These are phyloP conservation scores for Orussus abietinus DNA, from an alignment of 1,140 invertebrate genomes.

Conservation along the genomic window DNA sequence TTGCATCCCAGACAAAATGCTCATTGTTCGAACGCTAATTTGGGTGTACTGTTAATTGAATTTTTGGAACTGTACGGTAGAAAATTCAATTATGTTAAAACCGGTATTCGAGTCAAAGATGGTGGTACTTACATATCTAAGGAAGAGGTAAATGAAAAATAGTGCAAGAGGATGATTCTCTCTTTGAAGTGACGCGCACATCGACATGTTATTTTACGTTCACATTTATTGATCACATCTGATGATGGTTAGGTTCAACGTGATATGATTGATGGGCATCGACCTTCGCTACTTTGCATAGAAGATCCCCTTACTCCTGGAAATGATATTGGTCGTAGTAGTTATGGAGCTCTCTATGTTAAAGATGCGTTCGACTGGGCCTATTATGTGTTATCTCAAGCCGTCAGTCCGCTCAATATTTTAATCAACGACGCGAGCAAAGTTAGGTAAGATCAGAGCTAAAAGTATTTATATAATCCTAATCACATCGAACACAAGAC, in stretches of 20 bases:
- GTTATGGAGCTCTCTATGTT: slow-evolving; percentile 86
- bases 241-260: slow-evolving; percentile 61
- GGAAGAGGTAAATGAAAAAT: slow-evolving; percentile 67
- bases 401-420: slow-evolving; percentile 66
- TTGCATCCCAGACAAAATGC: slow-evolving; percentile 69
- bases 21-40: slow-evolving; percentile 65
- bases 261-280: slow-evolving; percentile 89
- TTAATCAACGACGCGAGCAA: slow-evolving; percentile 57
- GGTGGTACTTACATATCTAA: slow-evolving; percentile 93
- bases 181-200: too few species aligned
- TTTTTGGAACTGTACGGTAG: slow-evolving; percentile 97
- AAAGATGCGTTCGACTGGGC: slow-evolving; percentile 95
- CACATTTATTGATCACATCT: slow-evolving; percentile 9
- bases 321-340: slow-evolving; percentile 96
- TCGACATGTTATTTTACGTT: not conserved
- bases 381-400: slow-evolving; percentile 79
- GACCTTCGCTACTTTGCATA: slow-evolving; percentile 91
- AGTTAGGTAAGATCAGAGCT: slow-evolving; percentile 43
- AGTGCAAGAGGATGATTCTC: too few species aligned
- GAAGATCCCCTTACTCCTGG: slow-evolving; percentile 94
- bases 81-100: slow-evolving; percentile 95
- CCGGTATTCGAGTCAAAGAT: slow-evolving; percentile 90
- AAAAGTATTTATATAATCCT: slow-evolving; percentile 1
- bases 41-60: slow-evolving; percentile 93
- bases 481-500: not conserved